phyloP scores from a whole-genome alignment of 2,113 vertebrate genomes.

The Choloepus hoffmanni region DNA sequence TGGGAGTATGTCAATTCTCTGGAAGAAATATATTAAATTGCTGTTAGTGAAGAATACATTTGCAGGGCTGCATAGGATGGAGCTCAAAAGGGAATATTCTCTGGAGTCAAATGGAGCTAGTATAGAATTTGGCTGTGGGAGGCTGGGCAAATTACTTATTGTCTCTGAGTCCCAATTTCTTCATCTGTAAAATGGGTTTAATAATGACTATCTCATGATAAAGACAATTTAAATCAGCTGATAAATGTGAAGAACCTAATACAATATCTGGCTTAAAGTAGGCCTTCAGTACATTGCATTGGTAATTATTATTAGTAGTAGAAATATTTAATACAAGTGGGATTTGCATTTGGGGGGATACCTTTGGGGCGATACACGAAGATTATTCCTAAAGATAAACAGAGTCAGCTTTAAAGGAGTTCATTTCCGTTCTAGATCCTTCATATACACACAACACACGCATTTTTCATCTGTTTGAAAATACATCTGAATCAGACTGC shows the following conservation, averaged over 20 bases:
- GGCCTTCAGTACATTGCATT: background rate
- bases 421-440: background rate
- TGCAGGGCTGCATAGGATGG: background rate
- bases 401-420: background rate
- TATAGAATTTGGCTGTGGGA: background rate
- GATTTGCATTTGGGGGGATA: background rate
- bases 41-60: background rate
- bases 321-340: slow-evolving; percentile 41
- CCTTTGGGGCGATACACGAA: background rate
- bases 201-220: background rate
- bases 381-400: background rate
- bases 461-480: background rate
- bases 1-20: background rate
- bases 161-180: too few species aligned
- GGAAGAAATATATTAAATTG: background rate
- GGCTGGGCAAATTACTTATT: background rate
- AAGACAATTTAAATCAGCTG: slow-evolving; percentile 37
- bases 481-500: background rate
- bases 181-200: too few species aligned
- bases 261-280: background rate
- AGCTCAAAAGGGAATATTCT: background rate
- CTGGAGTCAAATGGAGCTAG: background rate
- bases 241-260: slow-evolving; percentile 22
- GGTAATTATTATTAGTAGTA: background rate
- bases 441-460: background rate